phyloP scores from a whole-genome alignment of 2,888 invertebrate species.

The Masnerella sp. region DNA sequence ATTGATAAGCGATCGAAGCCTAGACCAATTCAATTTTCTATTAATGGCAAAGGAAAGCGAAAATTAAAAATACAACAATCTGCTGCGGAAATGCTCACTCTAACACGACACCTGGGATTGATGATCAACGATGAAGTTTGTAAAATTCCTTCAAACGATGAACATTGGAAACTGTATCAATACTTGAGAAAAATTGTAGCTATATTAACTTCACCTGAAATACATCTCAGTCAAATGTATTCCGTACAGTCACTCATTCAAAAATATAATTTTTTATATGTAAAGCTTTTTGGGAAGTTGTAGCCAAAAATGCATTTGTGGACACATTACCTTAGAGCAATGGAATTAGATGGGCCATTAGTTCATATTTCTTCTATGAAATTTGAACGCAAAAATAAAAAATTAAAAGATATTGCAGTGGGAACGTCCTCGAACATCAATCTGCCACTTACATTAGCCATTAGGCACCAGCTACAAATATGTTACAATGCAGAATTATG shows the following conservation, averaged over 20 bases:
- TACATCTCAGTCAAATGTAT: slow-evolving; percentile 1
- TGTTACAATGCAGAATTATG: slow-evolving; percentile 3
- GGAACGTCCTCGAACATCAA: not conserved
- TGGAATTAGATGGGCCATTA: slow-evolving; percentile 9
- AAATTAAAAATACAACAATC: slow-evolving; percentile 31
- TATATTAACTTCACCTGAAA: slow-evolving; percentile 18
- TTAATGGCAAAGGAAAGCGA: not conserved
- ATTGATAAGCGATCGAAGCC: slow-evolving; percentile 18
- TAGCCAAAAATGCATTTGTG: slow-evolving; percentile 44
- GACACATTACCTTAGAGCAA: slow-evolving; percentile 28
- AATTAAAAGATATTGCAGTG: slow-evolving; percentile 1
- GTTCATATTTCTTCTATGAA: slow-evolving; percentile 14
- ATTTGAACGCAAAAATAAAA: slow-evolving; percentile 20
- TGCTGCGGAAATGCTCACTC: slow-evolving; percentile 17
- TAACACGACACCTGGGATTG: slow-evolving; percentile 3
- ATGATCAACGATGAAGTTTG: slow-evolving; percentile 11
- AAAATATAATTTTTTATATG: slow-evolving; percentile 34
- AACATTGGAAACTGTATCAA: slow-evolving; percentile 8
- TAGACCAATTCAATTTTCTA: slow-evolving; percentile 4
- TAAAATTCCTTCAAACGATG: slow-evolving; percentile 4
- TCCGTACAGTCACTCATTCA: not conserved
- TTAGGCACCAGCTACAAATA: slow-evolving; percentile 18
- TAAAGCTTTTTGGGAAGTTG: slow-evolving; percentile 34
- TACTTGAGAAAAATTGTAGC: slow-evolving; percentile 3
- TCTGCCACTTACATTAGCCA: slow-evolving; percentile 9